Percentiles rank a stretch among this genome's conserved stretches.
Conservation (phyloP, 2,888 invertebrate genomes). For the Atethmia centrago region DNA sequence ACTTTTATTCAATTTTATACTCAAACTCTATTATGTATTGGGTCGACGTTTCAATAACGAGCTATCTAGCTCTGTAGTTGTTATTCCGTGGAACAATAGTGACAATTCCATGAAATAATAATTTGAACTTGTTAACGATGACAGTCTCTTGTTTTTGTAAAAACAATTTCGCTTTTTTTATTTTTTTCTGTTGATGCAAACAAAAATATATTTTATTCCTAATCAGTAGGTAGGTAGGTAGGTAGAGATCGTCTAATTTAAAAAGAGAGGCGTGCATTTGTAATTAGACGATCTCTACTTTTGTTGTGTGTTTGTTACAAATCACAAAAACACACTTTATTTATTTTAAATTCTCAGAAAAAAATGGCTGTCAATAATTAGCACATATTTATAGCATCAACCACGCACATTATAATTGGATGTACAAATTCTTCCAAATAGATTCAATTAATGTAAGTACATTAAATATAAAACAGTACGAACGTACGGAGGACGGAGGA, state of each 20-base stretch:
- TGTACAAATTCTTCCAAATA: too few relatives aligned
- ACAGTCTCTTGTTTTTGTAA: conserved; percentile 37
- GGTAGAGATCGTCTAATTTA: too few relatives aligned
- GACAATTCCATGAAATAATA: conserved; percentile 55
- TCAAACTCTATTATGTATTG: conserved; percentile 1
- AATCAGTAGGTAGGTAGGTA: too few relatives aligned
- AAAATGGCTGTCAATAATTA: neutral
- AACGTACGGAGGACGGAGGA: too few relatives aligned
- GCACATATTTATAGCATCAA: neutral
- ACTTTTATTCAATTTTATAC: conserved; percentile 37
- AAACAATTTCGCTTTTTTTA: conserved; percentile 30
- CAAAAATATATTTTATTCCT: neutral
- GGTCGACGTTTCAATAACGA: conserved; percentile 37
- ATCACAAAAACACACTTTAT: neutral
- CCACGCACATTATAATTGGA: too few relatives aligned
- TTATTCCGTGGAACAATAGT: conserved; percentile 52
- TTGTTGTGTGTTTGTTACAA: neutral
- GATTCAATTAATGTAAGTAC: neutral
- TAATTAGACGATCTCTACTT: neutral
- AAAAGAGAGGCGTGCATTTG: too few relatives aligned
- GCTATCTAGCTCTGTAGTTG: conserved; percentile 23
- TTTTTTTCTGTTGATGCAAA: conserved; percentile 12
- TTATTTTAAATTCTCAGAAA: neutral
- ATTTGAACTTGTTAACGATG: conserved; percentile 39
- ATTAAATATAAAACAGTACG: neutral